Percentiles rank a stretch among this genome's conserved stretches.
phyloP scores from a whole-genome alignment of 2,888 invertebrate genomes.

The Cabera pusaria region DNA sequence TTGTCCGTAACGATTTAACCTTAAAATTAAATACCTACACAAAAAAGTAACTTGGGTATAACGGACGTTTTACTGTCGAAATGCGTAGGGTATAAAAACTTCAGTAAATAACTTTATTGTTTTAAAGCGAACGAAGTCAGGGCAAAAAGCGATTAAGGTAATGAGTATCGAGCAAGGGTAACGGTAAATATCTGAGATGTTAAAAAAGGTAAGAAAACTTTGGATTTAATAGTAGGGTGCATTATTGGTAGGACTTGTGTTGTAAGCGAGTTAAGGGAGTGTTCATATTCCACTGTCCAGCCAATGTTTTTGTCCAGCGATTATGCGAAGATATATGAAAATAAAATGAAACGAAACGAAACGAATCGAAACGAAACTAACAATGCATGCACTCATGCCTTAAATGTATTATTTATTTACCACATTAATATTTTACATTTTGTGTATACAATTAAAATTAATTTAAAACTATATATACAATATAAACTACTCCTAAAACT shows the following conservation, averaged over 20 bases:
- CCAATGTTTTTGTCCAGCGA: no score
- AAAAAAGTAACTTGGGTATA: not conserved
- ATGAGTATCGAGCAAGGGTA: conserved; percentile 2
- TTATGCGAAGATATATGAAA: no score
- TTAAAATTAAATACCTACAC: no score
- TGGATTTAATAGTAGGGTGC: not conserved
- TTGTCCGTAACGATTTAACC: no score
- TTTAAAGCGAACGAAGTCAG: not conserved
- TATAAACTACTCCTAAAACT: no score
- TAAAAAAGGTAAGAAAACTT: not conserved
- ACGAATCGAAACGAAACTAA: no score
- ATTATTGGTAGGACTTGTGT: conserved; percentile 6
- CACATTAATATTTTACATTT: no score
- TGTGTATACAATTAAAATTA: no score
- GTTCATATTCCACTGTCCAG: conserved; percentile 12
- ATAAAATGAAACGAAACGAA: no score
- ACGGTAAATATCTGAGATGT: not conserved
- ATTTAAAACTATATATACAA: no score
- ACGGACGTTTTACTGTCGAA: not conserved
- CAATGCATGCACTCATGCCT: no score
- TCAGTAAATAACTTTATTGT: conserved; percentile 3
- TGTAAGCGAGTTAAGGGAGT: conserved; percentile 8
- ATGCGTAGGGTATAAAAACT: conserved; percentile 4
- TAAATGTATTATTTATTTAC: no score
- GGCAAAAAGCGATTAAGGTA: conserved; percentile 6